These are phyloP conservation scores for Nylanderia fulva DNA, from an alignment of 1,140 invertebrate species.

Conservation along the genomic window DNA sequence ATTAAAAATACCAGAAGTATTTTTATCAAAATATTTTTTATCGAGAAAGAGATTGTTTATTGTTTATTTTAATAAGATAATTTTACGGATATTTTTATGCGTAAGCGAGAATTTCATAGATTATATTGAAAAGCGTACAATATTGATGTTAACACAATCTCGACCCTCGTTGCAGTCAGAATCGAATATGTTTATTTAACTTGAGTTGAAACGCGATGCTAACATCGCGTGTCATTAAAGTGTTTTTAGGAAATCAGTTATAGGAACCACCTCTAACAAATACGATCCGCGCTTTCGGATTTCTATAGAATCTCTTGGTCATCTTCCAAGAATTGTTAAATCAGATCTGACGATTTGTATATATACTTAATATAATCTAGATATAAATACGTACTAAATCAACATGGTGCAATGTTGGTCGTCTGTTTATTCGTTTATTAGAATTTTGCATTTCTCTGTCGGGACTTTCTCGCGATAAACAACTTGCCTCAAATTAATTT, in stretches of 20 bases:
- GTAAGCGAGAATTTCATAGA: not conserved
- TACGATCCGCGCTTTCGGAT: slow-evolving; percentile 37
- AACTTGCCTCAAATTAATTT: slow-evolving; percentile 17
- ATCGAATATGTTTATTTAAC: slow-evolving; percentile 44
- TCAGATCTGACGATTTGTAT: slow-evolving; percentile 15
- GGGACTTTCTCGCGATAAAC: slow-evolving; percentile 15
- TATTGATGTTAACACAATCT: slow-evolving; percentile 16
- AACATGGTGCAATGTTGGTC: not conserved
- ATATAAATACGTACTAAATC: slow-evolving; percentile 28
- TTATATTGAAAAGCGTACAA: not conserved
- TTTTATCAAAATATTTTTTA: not conserved
- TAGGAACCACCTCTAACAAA: slow-evolving; percentile 37
- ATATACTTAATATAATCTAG: slow-evolving; percentile 32
- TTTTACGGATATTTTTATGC: slow-evolving; percentile 30
- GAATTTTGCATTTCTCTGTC: not conserved
- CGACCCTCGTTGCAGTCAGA: slow-evolving; percentile 20
- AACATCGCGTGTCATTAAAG: slow-evolving; percentile 60
- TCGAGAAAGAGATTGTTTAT: not conserved
- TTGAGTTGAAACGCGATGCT: slow-evolving; percentile 37
- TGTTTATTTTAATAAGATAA: not conserved
- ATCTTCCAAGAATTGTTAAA: slow-evolving; percentile 45
- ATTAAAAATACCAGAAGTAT: not conserved
- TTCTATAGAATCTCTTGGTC: slow-evolving; percentile 50
- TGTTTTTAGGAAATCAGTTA: slow-evolving; percentile 58
- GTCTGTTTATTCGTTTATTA: slow-evolving; percentile 18